phyloP scores from a whole-genome alignment of 2,113 vertebrate species.

The Typhlomys cinereus region DNA sequence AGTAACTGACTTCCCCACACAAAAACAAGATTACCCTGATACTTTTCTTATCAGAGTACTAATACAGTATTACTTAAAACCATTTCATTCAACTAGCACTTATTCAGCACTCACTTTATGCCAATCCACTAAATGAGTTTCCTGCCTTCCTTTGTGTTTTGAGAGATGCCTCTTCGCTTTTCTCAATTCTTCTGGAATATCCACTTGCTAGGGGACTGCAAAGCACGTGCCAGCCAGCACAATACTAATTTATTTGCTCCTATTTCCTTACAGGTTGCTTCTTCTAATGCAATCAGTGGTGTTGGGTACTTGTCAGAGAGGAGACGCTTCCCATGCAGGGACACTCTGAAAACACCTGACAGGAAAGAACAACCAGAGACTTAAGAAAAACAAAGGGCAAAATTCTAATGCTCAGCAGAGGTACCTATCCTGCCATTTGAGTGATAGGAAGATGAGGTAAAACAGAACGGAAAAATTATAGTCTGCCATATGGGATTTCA shows the following conservation, averaged over 20 bases:
- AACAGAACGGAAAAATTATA: not conserved
- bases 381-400: not conserved
- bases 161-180: not conserved
- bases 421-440: not conserved
- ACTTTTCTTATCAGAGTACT: not conserved
- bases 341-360: not conserved
- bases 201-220: not conserved
- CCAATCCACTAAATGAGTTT: not conserved
- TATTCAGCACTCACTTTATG: not conserved
- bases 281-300: not conserved
- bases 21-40: not conserved
- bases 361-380: constrained; percentile 8
- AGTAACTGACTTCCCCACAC: not conserved
- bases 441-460: not conserved
- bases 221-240: not conserved
- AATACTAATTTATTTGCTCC: not conserved
- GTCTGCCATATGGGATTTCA: not conserved
- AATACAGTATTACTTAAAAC: not conserved
- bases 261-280: not conserved
- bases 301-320: not conserved
- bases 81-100: not conserved
- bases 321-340: not conserved
- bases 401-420: not conserved
- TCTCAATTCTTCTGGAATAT: not conserved
- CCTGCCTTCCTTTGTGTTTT: not conserved